phyloP scores from a whole-genome alignment of 2,113 vertebrate species.

The Sakesphorus luctuosus region DNA sequence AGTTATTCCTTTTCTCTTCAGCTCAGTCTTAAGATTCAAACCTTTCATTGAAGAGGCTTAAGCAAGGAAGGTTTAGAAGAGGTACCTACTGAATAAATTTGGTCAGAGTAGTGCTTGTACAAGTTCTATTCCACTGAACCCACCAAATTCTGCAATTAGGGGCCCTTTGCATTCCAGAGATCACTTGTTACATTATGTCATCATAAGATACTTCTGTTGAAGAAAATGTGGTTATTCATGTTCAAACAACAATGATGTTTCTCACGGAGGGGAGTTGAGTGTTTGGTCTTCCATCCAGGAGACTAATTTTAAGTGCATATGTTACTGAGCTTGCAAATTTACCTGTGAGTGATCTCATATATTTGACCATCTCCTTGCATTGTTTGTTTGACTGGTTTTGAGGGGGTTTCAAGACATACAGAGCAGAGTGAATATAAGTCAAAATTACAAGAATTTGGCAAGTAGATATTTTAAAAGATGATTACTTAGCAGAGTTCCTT shows the following conservation, averaged over 20 bases:
- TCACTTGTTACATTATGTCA: background rate
- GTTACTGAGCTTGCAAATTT: background rate
- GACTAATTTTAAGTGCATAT: background rate
- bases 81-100: background rate
- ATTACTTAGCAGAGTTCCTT: background rate
- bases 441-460: background rate
- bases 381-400: background rate
- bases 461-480: background rate
- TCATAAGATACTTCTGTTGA: background rate
- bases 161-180: background rate
- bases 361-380: background rate
- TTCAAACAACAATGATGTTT: background rate
- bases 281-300: background rate
- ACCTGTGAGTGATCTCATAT: background rate
- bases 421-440: background rate
- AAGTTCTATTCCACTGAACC: background rate
- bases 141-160: background rate
- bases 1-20: background rate
- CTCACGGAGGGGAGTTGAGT: background rate
- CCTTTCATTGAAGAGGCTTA: background rate
- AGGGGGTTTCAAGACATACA: background rate
- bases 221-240: background rate
- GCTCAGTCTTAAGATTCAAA: background rate
- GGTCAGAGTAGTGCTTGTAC: background rate
- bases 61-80: background rate